Evolutionary conservation across 2,888 invertebrate species (phyloP).

Genomic region (Panzeria rudis): DNA sequence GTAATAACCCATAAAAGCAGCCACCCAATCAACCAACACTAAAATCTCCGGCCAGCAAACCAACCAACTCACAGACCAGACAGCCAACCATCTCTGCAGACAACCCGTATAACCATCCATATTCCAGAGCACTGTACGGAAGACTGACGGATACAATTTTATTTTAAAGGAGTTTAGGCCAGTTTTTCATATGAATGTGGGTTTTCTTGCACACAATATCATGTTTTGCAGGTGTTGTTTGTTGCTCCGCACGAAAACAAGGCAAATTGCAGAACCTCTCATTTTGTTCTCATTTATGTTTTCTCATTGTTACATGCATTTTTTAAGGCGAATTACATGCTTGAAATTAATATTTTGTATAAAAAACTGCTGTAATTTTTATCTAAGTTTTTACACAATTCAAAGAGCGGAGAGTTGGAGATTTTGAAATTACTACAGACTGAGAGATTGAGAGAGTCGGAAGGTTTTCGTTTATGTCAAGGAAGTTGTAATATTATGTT

Average conservation of each 20-base stretch:
- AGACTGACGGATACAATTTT: conserved; percentile 44
- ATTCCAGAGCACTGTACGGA: conserved; percentile 13
- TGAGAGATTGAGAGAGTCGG: background rate
- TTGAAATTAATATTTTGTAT: background rate
- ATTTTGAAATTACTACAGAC: background rate
- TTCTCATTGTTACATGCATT: background rate
- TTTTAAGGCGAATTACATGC: conserved; percentile 47
- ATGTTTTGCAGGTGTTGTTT: conserved; percentile 62
- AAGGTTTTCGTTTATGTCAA: background rate
- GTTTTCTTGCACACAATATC: conserved; percentile 37
- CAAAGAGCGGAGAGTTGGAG: background rate
- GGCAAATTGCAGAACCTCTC: conserved; percentile 1
- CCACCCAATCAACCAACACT: too few relatives aligned
- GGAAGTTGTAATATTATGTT: background rate
- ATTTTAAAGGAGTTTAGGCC: conserved; percentile 50
- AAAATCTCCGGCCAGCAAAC: background rate
- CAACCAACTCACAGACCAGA: background rate
- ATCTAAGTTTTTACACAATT: background rate
- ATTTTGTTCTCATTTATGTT: background rate
- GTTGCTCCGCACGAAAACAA: conserved; percentile 9
- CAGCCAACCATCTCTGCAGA: background rate
- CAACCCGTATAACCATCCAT: conserved; percentile 34
- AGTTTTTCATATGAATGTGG: conserved; percentile 56
- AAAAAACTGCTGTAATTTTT: conserved; percentile 52
- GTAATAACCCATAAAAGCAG: background rate